Base-by-base conservation (phyloP, 2,888 invertebrate species). In the Phortica magna region DNA sequence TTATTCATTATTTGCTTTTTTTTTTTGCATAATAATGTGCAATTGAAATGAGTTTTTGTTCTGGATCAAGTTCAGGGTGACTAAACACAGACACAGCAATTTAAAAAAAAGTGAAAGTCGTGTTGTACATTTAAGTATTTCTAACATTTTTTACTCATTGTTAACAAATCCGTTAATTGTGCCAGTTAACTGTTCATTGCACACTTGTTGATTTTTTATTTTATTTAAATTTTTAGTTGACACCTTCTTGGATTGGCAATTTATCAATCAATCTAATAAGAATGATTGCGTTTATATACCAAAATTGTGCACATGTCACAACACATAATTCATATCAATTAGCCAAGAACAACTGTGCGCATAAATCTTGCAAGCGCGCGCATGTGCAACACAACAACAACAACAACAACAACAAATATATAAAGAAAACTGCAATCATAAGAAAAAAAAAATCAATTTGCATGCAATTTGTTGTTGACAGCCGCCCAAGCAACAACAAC, bases 71-170 rank as follows among this genome's bases (percentile, higher is more conserved):
- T 85, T 85, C 85, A 87, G 85, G 85, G 85, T 85, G 85, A 85
- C 76, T 88, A 82, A 84, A 77, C 78, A 76, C 76, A 79, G 17
- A 53, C 75, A 42, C 57, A 74, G n/a, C n/a, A 78, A 72, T 75
- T 78, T n/a, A n/a, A n/a, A 77, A 80, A 84, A 88, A 88, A 88
- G 88, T 87, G 81, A 85, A 85, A 88, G 85, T 87, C 77, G 48
- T 12, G 9, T 48, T 7, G 7, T 43, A 7, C 43, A 43, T 7
- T 43, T 43, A 43, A 7, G 7, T 43, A 43, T 43, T 43, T 10
- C n/a, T n/a, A 43, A 43, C 10, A 43, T 43, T 43, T 43, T 43
- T 43, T 43, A 43, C 10, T 43, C 43, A 7, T 43, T 6, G 7
- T 10, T 43, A 10, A 10, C 10, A 43, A 43, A 7, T 43, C 43